A percentile compares a stretch with the other conserved stretches of the same genome.
Conservation (phyloP, 2,113 vertebrate genomes). For the Poecile atricapillus region DNA sequence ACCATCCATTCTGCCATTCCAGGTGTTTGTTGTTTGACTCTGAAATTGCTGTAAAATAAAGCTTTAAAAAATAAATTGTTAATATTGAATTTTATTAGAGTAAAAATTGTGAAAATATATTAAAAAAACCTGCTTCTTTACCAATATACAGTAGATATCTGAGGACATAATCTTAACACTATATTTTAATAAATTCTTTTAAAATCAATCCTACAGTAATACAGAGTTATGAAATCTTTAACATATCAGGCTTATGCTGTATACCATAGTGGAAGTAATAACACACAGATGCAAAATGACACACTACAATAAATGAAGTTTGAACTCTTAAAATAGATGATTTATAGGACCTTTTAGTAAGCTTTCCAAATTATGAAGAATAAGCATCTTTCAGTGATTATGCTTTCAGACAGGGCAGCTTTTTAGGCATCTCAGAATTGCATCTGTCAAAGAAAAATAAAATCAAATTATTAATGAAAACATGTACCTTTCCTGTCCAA, state of each 20-base stretch:
- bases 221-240: background rate
- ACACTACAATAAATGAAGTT: background rate
- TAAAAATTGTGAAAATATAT: background rate
- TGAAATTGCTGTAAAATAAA: background rate
- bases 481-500: background rate
- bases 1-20: too few species aligned
- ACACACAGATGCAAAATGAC: background rate
- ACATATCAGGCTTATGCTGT: background rate
- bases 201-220: background rate
- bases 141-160: background rate
- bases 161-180: background rate
- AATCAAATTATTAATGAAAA: background rate
- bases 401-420: background rate
- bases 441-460: background rate
- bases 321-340: background rate
- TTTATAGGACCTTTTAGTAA: background rate
- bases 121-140: background rate
- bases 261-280: background rate
- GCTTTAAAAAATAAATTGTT: background rate
- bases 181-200: background rate
- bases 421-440: background rate
- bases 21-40: background rate
- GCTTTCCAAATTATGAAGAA: background rate
- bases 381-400: background rate
- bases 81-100: background rate